Conservation (phyloP, 2,888 invertebrate species). For the Tenthredo amoena region DNA sequence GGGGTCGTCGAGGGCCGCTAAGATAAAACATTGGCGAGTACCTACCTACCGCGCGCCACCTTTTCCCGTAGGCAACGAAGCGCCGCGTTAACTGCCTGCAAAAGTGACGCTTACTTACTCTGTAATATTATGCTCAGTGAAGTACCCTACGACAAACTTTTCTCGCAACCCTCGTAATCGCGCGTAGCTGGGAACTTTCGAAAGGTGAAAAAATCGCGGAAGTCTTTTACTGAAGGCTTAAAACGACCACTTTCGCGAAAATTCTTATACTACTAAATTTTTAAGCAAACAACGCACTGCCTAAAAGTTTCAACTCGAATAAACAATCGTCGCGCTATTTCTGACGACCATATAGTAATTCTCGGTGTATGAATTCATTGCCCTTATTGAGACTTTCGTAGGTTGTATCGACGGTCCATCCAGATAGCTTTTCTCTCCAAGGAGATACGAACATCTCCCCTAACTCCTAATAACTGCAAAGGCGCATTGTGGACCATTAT, state of each 20-base stretch:
- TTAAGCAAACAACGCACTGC: neutral
- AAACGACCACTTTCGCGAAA: neutral
- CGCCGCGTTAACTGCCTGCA: constrained; percentile 49
- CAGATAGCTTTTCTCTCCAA: neutral
- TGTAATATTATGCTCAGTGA: constrained; percentile 47
- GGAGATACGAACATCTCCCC: neutral
- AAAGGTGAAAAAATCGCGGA: neutral
- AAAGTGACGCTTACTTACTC: constrained; percentile 49
- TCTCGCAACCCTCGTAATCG: constrained; percentile 21
- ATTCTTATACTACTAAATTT: neutral
- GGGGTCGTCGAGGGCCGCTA: constrained; percentile 19
- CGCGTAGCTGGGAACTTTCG: neutral
- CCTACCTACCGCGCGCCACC: neutral
- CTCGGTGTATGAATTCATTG: neutral
- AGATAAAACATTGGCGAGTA: constrained; percentile 48
- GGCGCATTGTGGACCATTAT: neutral
- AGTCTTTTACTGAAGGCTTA: neutral
- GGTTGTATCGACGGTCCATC: neutral
- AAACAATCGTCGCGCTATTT: neutral
- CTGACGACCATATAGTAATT: neutral
- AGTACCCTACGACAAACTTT: constrained; percentile 46
- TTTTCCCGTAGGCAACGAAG: constrained; percentile 38
- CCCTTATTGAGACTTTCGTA: neutral
- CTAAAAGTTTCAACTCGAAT: neutral
- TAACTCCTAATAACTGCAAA: neutral